Evolutionary conservation across 2,113 vertebrate species (phyloP).

Genomic region (Cavia porcellus): DNA sequence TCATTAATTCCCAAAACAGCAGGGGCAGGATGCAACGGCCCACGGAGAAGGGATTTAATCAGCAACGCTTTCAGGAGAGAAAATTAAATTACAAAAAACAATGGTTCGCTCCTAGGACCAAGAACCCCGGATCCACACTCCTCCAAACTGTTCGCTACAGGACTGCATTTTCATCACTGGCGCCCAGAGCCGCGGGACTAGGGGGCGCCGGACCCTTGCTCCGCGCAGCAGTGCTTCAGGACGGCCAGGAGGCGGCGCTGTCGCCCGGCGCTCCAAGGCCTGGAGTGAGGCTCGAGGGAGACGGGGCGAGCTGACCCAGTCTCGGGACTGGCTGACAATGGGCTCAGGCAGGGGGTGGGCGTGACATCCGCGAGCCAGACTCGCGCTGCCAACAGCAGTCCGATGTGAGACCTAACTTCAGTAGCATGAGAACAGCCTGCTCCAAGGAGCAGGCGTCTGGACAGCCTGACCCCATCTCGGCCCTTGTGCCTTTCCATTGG

Average conservation of each 20-base stretch:
- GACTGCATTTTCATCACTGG: neutral
- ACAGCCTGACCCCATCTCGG: neutral
- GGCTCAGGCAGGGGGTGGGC: neutral
- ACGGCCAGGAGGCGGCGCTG: constrained; percentile 59
- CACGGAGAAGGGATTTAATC: constrained; percentile 67
- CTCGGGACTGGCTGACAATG: too few species aligned
- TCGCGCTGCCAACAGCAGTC: neutral
- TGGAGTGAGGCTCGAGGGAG: rapidly evolving
- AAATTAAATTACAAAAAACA: constrained; percentile 68
- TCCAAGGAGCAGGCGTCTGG: neutral
- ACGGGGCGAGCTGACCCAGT: rapidly evolving
- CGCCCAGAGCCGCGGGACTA: neutral
- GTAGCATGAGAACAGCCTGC: neutral
- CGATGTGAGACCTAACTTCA: neutral
- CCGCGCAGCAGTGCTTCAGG: neutral
- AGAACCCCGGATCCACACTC: neutral
- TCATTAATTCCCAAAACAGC: constrained; percentile 38
- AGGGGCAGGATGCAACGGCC: neutral
- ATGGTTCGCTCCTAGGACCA: neutral
- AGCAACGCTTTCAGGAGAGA: constrained; percentile 57
- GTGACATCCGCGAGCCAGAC: neutral
- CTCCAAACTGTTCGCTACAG: neutral
- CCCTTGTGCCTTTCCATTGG: neutral
- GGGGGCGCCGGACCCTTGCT: too few species aligned
- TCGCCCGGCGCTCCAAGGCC: neutral